A percentile compares a stretch with the other conserved stretches of the same genome.
phyloP scores from a whole-genome alignment of 2,113 vertebrate species.

The Turnix velox region DNA sequence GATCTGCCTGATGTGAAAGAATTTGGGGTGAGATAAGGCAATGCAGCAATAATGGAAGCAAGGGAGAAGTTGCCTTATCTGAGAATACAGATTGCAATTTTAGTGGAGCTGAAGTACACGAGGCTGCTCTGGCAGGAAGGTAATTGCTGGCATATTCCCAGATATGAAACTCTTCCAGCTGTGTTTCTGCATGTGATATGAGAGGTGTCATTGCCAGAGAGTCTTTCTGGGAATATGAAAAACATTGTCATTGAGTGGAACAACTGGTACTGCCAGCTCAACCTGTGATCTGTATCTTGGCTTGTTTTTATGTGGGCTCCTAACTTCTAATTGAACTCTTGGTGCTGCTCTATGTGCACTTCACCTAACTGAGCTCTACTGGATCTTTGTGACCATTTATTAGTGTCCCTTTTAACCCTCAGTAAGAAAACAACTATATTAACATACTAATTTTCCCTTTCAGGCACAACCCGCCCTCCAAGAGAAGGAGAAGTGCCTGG shows the following conservation, averaged over 20 bases:
- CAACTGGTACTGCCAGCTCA: neutral
- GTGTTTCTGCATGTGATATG: neutral
- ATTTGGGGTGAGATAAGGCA: neutral
- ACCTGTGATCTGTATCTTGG: neutral
- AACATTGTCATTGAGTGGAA: neutral
- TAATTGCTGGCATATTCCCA: neutral
- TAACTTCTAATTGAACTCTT: neutral
- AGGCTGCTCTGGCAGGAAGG: neutral
- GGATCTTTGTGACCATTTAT: neutral
- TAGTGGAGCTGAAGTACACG: neutral
- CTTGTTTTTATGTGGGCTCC: neutral
- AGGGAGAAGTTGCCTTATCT: neutral
- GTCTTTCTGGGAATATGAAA: neutral
- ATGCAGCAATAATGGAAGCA: neutral
- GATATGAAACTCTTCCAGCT: neutral
- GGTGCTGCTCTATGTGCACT: neutral
- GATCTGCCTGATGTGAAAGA: neutral
- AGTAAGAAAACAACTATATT: neutral
- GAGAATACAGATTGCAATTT: neutral
- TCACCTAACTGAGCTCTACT: neutral
- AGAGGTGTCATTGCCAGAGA: neutral
- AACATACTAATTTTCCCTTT: neutral
- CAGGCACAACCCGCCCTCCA: constrained; percentile 94
- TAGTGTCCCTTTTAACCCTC: neutral
- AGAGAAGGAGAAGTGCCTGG: constrained; percentile 95